Evolutionary conservation across 2,888 invertebrate species (phyloP).

Genomic region (Amiota mariae): DNA sequence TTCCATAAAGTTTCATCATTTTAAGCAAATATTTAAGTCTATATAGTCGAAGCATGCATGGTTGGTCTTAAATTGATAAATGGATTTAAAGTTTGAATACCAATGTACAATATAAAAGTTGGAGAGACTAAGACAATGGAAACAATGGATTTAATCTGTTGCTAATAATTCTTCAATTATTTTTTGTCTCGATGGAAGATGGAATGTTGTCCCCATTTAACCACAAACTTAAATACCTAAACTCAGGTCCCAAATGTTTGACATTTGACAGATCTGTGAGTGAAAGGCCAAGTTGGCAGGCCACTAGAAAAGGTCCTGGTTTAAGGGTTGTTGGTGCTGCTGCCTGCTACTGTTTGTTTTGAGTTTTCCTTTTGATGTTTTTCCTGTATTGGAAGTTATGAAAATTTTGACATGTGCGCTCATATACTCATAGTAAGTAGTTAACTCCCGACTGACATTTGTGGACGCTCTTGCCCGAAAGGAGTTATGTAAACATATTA

Average conservation of each 20-base stretch:
- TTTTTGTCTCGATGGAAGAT: not conserved
- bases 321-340: conserved; percentile 5
- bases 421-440: conserved; percentile 52
- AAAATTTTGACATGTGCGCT: conserved; percentile 65
- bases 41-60: conserved; percentile 44
- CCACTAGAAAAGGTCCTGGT: not conserved
- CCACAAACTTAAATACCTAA: conserved; percentile 25
- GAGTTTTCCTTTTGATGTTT: conserved; percentile 52
- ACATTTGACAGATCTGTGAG: not conserved
- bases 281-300: conserved; percentile 22
- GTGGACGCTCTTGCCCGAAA: conserved; percentile 11
- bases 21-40: conserved; percentile 41
- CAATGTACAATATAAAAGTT: not conserved
- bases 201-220: not conserved
- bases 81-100: conserved; percentile 66
- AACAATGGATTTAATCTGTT: not conserved
- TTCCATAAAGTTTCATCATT: not conserved
- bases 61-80: conserved; percentile 64
- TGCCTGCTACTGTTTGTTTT: not conserved
- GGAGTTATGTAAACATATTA: conserved; percentile 13
- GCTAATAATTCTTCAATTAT: not conserved
- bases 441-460: conserved; percentile 8
- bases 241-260: no score
- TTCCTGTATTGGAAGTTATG: conserved; percentile 42
- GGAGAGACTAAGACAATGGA: not conserved